Evolutionary conservation across 2,888 invertebrate species (phyloP).

Genomic region (Thereva nobilitata): DNA sequence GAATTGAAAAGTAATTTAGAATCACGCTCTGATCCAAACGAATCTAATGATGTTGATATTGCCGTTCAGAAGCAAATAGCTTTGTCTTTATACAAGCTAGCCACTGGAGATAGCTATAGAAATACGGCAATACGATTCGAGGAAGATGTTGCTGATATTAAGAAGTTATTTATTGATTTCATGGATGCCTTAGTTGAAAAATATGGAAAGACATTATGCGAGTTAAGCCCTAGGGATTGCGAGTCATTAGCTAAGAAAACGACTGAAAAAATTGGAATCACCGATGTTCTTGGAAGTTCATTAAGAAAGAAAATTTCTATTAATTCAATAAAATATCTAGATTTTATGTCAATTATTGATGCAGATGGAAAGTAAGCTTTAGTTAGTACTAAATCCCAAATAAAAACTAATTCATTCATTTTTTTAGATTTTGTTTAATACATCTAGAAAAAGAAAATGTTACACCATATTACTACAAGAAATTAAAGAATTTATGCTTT

Average conservation of each 20-base stretch:
- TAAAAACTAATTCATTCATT: neutral
- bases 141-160: neutral
- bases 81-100: constrained; percentile 19
- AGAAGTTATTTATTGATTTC: constrained; percentile 17
- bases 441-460: neutral
- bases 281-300: constrained; percentile 10
- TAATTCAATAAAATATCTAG: neutral
- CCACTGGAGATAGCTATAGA: constrained; percentile 15
- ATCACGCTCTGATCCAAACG: neutral
- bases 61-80: constrained; percentile 20
- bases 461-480: neutral
- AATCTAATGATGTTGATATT: neutral
- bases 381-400: neutral
- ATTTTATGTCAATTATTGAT: constrained; percentile 15
- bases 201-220: constrained; percentile 9
- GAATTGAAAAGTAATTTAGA: constrained; percentile 1
- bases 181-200: constrained; percentile 4
- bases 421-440: constrained; percentile 18
- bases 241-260: constrained; percentile 6
- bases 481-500: constrained; percentile 1
- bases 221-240: constrained; percentile 3
- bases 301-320: constrained; percentile 6
- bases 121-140: constrained; percentile 14
- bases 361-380: constrained; percentile 14
- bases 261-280: neutral